Conservation (phyloP, 37 sponge, comb jelly and placozoan genomes). For the Spongilla lacustris region DNA sequence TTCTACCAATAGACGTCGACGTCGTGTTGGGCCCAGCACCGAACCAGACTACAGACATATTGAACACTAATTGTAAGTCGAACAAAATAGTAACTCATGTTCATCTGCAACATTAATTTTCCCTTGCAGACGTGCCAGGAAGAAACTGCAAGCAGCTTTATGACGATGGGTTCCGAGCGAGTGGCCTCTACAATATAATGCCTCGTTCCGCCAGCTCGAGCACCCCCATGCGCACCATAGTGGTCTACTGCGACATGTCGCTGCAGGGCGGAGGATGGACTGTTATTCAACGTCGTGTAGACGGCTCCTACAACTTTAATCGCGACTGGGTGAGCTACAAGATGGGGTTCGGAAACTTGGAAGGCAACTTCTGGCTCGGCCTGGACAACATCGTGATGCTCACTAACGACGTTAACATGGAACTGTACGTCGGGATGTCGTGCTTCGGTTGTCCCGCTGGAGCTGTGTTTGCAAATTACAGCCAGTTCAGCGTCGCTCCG, state of each 20-base stretch:
- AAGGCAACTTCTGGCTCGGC: conserved; percentile 75
- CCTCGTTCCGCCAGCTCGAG: neutral
- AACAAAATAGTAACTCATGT: neutral
- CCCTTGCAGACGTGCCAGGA: conserved; percentile 39
- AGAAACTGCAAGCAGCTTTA: conserved; percentile 60
- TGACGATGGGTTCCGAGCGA: conserved; percentile 21
- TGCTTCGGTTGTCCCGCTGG: neutral
- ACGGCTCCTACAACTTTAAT: conserved; percentile 33
- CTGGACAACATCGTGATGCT: conserved; percentile 59
- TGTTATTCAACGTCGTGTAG: conserved; percentile 49
- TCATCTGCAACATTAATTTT: neutral
- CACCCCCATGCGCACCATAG: conserved; percentile 32
- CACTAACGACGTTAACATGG: conserved; percentile 30
- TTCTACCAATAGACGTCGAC: neutral
- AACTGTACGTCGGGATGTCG: conserved; percentile 44
- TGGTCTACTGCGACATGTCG: conserved; percentile 70
- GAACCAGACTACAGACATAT: neutral
- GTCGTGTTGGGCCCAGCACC: neutral
- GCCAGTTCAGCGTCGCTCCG: conserved; percentile 29
- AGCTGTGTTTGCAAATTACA: conserved; percentile 8
- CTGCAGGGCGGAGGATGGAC: conserved; percentile 66
- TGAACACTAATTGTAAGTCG: neutral
- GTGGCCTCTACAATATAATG: conserved; percentile 47
- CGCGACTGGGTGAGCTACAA: conserved; percentile 33
- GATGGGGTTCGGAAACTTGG: conserved; percentile 62